These are phyloP conservation scores for Glyphotaelius pellucidus DNA, from an alignment of 2,888 invertebrate genomes.

Conservation along the genomic window DNA sequence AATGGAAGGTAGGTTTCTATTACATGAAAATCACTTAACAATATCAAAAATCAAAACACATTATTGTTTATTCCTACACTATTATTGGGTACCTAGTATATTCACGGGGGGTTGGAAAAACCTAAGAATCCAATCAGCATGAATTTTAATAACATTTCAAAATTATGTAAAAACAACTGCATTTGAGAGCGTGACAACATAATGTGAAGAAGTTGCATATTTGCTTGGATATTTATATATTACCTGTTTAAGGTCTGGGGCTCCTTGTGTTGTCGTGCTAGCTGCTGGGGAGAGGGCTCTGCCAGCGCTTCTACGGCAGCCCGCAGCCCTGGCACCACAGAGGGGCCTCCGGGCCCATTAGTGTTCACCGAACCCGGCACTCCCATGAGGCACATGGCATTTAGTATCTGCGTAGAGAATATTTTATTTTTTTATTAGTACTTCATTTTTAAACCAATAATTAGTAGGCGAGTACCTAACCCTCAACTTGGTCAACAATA, in stretches of 20 bases:
- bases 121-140: no score
- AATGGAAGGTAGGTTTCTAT: no score
- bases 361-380: constrained; percentile 81
- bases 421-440: neutral
- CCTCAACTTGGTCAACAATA: no score
- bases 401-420: constrained; percentile 81
- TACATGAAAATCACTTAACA: no score
- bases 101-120: no score
- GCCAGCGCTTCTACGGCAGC: constrained; percentile 91
- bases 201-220: constrained; percentile 1
- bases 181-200: neutral
- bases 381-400: constrained; percentile 89
- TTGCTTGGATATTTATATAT: neutral
- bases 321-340: constrained; percentile 89
- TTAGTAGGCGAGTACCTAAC: no score
- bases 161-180: neutral
- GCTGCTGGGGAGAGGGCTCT: constrained; percentile 88
- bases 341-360: constrained; percentile 80
- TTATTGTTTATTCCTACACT: no score
- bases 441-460: no score
- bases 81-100: no score
- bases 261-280: constrained; percentile 72
- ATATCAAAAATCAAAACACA: no score
- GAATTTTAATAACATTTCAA: no score
- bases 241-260: constrained; percentile 73